Evolutionary conservation across 2,113 vertebrate species (phyloP).

Genomic region (Sigmodon hispidus): DNA sequence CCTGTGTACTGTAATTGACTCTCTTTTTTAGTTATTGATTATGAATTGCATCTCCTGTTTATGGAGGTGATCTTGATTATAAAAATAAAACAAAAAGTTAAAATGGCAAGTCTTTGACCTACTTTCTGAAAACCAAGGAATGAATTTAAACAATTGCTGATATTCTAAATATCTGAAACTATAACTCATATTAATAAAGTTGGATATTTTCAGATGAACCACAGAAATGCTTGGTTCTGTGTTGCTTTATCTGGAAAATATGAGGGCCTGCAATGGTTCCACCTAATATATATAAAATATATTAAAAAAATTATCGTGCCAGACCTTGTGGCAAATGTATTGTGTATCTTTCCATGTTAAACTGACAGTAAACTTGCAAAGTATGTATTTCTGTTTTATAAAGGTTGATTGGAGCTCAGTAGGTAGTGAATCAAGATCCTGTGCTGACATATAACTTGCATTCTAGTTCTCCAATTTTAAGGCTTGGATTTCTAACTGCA

Average conservation of each 20-base stretch:
- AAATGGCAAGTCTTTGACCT: background rate
- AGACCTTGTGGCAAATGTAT: background rate
- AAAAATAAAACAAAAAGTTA: background rate
- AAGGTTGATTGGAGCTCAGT: background rate
- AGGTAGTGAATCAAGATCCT: background rate
- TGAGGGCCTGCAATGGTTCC: background rate
- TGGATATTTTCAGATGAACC: background rate
- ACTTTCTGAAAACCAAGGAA: background rate
- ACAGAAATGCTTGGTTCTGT: background rate
- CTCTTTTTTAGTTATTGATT: constrained; percentile 29
- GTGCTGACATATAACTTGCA: no score
- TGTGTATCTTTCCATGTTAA: background rate
- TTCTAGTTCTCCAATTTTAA: background rate
- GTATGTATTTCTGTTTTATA: background rate
- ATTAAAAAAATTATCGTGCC: background rate
- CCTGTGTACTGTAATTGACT: background rate
- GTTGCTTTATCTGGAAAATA: background rate
- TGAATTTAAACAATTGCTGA: background rate
- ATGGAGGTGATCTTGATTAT: background rate
- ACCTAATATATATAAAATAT: background rate
- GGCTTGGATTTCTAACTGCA: background rate
- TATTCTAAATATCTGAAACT: background rate
- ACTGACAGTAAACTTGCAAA: background rate
- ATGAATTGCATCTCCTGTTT: constrained; percentile 14
- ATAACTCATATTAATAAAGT: background rate